A percentile compares a stretch with the other conserved stretches of the same genome.
Conservation (phyloP, 2,797 vertebrate genomes). For the Sebastes cheni region DNA sequence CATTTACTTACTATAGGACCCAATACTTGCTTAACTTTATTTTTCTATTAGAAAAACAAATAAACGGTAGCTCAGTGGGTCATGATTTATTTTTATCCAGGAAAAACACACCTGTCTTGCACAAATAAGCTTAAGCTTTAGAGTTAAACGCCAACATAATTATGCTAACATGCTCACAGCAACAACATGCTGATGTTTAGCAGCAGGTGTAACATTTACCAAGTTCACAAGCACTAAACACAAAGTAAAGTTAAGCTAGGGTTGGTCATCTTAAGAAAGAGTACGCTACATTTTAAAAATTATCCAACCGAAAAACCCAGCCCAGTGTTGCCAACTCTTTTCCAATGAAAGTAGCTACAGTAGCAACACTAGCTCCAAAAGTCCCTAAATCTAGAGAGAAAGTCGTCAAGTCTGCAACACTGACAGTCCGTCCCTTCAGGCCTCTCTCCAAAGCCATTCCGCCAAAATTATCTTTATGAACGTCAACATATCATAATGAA, state of each 20-base stretch:
- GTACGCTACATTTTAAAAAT: too few relatives aligned
- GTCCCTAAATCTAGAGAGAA: too few relatives aligned
- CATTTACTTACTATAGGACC: not conserved
- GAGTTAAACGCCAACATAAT: not conserved
- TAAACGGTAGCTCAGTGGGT: not conserved
- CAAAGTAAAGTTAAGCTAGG: not conserved
- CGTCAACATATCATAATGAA: too few relatives aligned
- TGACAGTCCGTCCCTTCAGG: too few relatives aligned
- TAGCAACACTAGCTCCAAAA: too few relatives aligned
- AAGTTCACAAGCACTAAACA: not conserved
- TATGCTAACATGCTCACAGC: not conserved
- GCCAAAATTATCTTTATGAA: accelerated
- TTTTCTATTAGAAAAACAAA: not conserved
- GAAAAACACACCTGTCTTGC: not conserved
- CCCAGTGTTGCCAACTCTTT: too few relatives aligned
- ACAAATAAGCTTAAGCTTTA: not conserved
- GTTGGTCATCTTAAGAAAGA: too few relatives aligned
- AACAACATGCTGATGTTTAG: not conserved
- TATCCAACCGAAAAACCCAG: too few relatives aligned
- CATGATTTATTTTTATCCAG: not conserved
- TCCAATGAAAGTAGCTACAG: too few relatives aligned
- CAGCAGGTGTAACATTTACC: not conserved
- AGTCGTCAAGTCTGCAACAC: too few relatives aligned
- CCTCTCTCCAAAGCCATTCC: too few relatives aligned
- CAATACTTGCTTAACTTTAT: not conserved